phyloP scores from a whole-genome alignment of 35 echinoderm and acorn worm genomes.

The Holothuria glaberrima region DNA sequence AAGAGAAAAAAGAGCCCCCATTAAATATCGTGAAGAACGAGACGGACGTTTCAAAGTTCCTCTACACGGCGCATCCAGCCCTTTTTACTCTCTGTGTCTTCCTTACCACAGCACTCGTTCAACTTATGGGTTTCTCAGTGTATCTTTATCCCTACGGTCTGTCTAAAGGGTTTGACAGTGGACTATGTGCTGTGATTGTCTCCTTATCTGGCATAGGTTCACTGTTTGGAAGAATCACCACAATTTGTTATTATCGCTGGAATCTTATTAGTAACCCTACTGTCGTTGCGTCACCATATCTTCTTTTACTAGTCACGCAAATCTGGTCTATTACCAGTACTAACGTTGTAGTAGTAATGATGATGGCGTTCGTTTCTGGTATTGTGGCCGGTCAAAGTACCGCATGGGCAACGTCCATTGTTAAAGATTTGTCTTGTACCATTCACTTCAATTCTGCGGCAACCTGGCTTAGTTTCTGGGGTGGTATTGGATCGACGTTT shows the following conservation, averaged over 20 bases:
- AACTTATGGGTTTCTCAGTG: neutral
- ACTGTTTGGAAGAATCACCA: neutral
- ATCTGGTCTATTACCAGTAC: neutral
- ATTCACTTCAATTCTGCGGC: conserved; percentile 20
- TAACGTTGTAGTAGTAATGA: neutral
- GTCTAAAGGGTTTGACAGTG: neutral
- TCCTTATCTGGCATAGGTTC: neutral
- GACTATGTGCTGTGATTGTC: neutral
- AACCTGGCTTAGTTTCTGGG: conserved; percentile 2
- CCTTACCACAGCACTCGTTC: neutral
- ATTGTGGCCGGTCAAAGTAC: neutral
- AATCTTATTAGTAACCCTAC: neutral
- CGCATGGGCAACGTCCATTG: neutral
- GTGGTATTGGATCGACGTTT: neutral
- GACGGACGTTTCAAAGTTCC: neutral
- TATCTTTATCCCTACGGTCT: neutral
- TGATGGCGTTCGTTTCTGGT: neutral
- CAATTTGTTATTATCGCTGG: neutral
- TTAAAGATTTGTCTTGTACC: conserved; percentile 26
- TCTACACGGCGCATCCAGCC: neutral
- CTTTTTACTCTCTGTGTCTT: neutral
- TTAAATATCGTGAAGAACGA: neutral
- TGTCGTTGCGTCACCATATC: neutral
- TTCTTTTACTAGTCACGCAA: neutral
- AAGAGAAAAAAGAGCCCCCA: neutral